Evolutionary conservation across 2,888 invertebrate species (phyloP).

Genomic region (Tachina lurida): DNA sequence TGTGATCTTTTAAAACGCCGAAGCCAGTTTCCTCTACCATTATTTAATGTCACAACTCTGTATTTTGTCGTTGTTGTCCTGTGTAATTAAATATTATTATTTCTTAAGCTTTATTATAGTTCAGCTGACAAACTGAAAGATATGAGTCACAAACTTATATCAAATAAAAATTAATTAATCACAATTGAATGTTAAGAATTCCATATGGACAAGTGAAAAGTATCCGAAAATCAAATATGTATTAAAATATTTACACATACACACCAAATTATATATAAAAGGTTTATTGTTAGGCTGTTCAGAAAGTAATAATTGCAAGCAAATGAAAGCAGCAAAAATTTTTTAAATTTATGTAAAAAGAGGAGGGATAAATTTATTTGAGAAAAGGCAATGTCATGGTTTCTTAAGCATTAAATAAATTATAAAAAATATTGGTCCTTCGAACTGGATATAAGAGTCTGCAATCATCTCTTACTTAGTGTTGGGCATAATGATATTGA

Average conservation of each 20-base stretch:
- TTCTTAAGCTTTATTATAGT: background rate
- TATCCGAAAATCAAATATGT: slow-evolving; percentile 19
- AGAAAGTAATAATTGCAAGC: background rate
- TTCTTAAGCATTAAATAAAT: no score
- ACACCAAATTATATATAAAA: background rate
- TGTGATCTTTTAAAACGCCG: no score
- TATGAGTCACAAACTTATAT: slow-evolving; percentile 20
- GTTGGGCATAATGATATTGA: no score
- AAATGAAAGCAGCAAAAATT: background rate
- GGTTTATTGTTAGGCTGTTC: slow-evolving; percentile 1
- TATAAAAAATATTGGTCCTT: no score
- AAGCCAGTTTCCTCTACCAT: background rate
- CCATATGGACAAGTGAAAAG: slow-evolving; percentile 28
- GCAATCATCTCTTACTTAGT: no score
- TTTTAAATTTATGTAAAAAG: no score
- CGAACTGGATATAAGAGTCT: no score
- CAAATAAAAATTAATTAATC: slow-evolving; percentile 35
- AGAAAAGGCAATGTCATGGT: no score
- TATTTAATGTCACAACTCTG: background rate
- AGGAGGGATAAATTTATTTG: no score
- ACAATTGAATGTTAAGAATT: slow-evolving; percentile 16
- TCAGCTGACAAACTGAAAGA: background rate
- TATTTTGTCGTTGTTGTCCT: no score
- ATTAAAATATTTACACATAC: background rate
- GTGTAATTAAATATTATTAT: slow-evolving; percentile 6